Base-by-base conservation (phyloP, 1,140 invertebrate species). In the Heliconius hewitsoni region DNA sequence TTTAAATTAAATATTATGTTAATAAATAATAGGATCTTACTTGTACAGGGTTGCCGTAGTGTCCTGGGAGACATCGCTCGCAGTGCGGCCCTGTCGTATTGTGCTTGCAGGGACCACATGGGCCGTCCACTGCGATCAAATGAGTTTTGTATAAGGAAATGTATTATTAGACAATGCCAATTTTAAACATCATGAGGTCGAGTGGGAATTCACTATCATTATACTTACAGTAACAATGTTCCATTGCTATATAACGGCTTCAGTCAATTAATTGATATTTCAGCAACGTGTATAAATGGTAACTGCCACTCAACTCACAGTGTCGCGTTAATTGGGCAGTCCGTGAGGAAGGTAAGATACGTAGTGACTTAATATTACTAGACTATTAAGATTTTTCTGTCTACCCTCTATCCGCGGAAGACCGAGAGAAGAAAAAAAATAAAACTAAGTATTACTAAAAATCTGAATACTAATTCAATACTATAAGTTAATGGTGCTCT, bases 41-140 rank as follows among this genome's bases (percentile, higher is more conserved):
- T 78, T 93, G 95, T 1, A 96, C 95, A 1, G 98, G 97, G 91
- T 99, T 97, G 16, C 99, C 99, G 93, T 99, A 99, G 94, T 97
- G 99, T 73, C 99, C 99, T 16, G 96, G 94, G 9, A 96, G 94
- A 92, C 99, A 99, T 70, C 96, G 94, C 83, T 99, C 98, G 93
- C 99, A 99, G 87, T 95, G 95, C 55, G 95, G 95, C 8, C 96
- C 96, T 1, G 95, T 95, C 0, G 96, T 96, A 82, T 96, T 96
- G 85, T 96, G 96, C 83, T 95, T 94, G 89, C 97, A 97, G 80
- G 97, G 96, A 9, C 95, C 95, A 88, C 98, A 99, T 82, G 97
- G 96, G 18, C 97, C 97, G 75, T 96, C 88, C 71, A 93, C 91
- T 94, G 81, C 19, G 1, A 50, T 37, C 71, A 30, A 70, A 71